Conservation (phyloP, 2,797 vertebrate species). For the Etheostoma perlongum region DNA sequence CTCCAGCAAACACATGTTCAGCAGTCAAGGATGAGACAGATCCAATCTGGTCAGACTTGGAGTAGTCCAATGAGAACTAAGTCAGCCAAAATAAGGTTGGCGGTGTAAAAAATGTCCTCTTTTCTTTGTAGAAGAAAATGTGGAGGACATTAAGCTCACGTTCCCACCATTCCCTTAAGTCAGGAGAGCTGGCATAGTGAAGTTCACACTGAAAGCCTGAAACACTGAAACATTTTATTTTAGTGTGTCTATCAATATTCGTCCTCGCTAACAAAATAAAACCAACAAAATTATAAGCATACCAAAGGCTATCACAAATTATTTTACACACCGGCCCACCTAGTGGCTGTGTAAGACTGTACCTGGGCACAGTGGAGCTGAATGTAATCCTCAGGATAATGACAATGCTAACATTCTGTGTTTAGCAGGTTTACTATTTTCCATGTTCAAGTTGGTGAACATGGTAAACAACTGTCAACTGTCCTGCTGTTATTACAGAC, state of each 20-base stretch:
- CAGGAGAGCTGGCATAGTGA: constrained; percentile 12
- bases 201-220: not conserved
- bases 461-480: no score
- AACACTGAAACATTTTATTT: not conserved
- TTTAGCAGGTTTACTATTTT: not conserved
- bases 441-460: no score
- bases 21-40: constrained; percentile 27
- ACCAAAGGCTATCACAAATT: not conserved
- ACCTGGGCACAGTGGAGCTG: not conserved
- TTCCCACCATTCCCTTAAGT: not conserved
- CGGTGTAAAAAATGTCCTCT: constrained; percentile 9
- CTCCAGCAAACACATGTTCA: not conserved
- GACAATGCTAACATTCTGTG: not conserved
- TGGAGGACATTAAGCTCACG: constrained; percentile 9
- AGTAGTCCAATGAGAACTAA: constrained; percentile 3
- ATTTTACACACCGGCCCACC: not conserved
- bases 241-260: constrained; percentile 2
- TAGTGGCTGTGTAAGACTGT: not conserved
- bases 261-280: not conserved
- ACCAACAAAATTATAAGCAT: not conserved
- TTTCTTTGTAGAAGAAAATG: constrained; percentile 2
- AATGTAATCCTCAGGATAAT: not conserved
- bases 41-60: constrained; percentile 23
- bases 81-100: constrained; percentile 20
- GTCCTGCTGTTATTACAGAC: no score